Conservation (phyloP, 2,888 invertebrate species). For the Himalopsyche anomala region DNA sequence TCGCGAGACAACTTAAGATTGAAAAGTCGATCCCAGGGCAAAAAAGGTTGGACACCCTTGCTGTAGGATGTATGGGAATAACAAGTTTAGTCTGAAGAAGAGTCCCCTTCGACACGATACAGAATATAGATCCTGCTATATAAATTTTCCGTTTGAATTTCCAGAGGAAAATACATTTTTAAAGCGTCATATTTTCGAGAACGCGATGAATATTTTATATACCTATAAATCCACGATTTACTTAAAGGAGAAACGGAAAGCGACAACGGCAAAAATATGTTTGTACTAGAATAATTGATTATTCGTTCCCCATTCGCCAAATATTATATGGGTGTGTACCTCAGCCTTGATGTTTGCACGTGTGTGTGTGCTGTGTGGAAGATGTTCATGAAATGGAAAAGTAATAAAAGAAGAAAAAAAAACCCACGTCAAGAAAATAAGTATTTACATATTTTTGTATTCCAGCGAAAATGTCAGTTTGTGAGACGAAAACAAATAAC, state of each 20-base stretch:
- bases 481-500: background rate
- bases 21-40: no score
- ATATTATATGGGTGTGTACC: background rate
- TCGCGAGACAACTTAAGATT: no score
- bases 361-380: conserved; percentile 1
- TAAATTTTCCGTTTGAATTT: conserved; percentile 10
- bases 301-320: conserved; percentile 23
- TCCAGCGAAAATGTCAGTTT: conserved; percentile 3
- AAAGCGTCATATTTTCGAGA: background rate
- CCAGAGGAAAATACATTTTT: background rate
- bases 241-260: background rate
- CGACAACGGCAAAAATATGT: conserved; percentile 4
- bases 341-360: conserved; percentile 7
- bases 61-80: background rate
- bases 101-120: background rate
- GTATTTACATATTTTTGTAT: conserved; percentile 20
- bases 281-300: conserved; percentile 34
- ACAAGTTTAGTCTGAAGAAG: background rate
- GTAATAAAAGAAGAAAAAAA: conserved; percentile 14
- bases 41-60: background rate
- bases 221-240: conserved; percentile 26
- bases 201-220: conserved; percentile 5
- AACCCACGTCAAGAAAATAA: conserved; percentile 5
- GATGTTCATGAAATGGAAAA: conserved; percentile 34
- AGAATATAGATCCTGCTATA: background rate